These are phyloP conservation scores for Pitta sordida DNA, from an alignment of 2,113 vertebrate genomes.

Conservation along the genomic window DNA sequence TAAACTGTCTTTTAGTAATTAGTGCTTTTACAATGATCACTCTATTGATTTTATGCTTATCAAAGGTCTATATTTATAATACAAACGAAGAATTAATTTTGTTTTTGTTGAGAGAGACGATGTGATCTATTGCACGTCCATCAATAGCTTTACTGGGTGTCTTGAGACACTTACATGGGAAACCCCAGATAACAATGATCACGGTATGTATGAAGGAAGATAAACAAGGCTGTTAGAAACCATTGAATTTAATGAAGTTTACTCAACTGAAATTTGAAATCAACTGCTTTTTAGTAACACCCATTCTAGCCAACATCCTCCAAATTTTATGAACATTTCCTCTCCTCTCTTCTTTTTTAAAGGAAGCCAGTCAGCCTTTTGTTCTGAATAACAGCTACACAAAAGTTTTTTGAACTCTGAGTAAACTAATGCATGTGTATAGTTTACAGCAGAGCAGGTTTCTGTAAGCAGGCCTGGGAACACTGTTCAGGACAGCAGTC, in stretches of 20 bases:
- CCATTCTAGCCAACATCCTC: background rate
- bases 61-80: background rate
- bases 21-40: background rate
- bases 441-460: background rate
- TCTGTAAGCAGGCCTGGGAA: background rate
- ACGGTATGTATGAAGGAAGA: background rate
- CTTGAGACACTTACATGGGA: background rate
- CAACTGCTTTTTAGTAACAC: background rate
- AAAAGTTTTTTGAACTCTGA: background rate
- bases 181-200: background rate
- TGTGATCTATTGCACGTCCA: background rate
- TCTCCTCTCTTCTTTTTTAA: background rate
- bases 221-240: background rate
- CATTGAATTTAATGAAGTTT: background rate
- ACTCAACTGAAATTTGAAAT: background rate
- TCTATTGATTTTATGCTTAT: background rate
- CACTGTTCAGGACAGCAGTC: background rate
- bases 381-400: background rate
- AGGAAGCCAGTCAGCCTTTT: background rate
- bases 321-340: background rate
- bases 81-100: background rate
- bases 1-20: background rate
- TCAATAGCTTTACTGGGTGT: background rate
- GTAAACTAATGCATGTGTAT: background rate
- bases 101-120: background rate